These are phyloP conservation scores for Diplazon laetatorius DNA, from an alignment of 2,888 invertebrate genomes.

Conservation along the genomic window DNA sequence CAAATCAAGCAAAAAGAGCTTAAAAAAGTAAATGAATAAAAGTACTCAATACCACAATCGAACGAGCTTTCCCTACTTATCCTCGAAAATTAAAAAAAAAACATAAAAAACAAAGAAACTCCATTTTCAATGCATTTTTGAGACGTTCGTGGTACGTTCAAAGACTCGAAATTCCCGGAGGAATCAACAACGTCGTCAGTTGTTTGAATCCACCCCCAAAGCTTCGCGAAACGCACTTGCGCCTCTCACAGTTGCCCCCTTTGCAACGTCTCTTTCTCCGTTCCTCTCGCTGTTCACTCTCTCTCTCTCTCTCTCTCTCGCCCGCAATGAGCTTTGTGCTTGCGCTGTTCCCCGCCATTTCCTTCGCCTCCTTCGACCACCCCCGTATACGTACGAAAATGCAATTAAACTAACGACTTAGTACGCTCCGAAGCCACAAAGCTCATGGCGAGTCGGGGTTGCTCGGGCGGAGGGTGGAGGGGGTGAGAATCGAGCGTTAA, in stretches of 20 bases:
- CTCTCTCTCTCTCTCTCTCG: slow-evolving; percentile 9
- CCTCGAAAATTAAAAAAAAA: too few relatives aligned
- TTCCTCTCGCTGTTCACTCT: slow-evolving; percentile 2
- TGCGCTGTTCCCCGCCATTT: neutral
- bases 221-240: slow-evolving; percentile 15
- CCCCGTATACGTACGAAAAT: slow-evolving; percentile 67
- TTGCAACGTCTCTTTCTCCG: slow-evolving; percentile 26
- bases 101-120: too few relatives aligned
- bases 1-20: too few relatives aligned
- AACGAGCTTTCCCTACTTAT: neutral
- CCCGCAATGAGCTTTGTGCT: slow-evolving; percentile 21
- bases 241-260: neutral
- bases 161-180: slow-evolving; percentile 30
- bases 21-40: too few relatives aligned
- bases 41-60: neutral
- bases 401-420: slow-evolving; percentile 73
- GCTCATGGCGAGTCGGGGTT: slow-evolving; percentile 63
- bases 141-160: slow-evolving; percentile 2
- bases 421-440: slow-evolving; percentile 68
- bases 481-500: slow-evolving; percentile 70
- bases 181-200: slow-evolving; percentile 40
- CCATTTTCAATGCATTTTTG: slow-evolving; percentile 14
- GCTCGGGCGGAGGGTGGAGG: too few relatives aligned
- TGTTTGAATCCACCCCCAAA: slow-evolving; percentile 36
- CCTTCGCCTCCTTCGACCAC: slow-evolving; percentile 11